Conservation (phyloP, 1,140 invertebrate genomes). For the Euura saliciscinereae region DNA sequence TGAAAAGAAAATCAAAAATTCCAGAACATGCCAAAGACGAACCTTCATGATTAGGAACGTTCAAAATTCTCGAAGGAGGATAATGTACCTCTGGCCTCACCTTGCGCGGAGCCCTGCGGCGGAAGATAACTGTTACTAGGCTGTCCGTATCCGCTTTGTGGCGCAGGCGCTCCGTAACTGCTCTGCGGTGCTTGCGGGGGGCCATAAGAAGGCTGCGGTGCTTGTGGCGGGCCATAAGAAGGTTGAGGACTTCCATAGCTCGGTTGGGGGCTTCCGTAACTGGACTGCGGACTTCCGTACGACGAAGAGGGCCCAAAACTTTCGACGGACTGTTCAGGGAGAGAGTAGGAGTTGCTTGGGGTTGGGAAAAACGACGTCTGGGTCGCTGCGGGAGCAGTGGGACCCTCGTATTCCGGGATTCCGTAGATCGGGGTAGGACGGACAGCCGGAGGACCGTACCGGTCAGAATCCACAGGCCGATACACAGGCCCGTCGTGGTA, state of each 20-base stretch:
- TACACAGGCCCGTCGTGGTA: slow-evolving; percentile 44
- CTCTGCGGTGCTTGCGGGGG: slow-evolving; percentile 33
- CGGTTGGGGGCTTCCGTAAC: neutral
- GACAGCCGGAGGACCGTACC: slow-evolving; percentile 23
- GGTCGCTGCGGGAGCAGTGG: slow-evolving; percentile 14
- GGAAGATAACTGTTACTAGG: slow-evolving; percentile 55
- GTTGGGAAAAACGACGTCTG: slow-evolving; percentile 21
- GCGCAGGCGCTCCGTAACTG: slow-evolving; percentile 53
- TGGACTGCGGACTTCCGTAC: neutral
- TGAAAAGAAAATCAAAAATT: slow-evolving; percentile 13
- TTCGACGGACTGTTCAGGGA: slow-evolving; percentile 25
- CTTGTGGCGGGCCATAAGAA: neutral
- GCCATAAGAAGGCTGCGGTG: slow-evolving; percentile 9
- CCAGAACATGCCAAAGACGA: neutral
- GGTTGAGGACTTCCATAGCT: neutral
- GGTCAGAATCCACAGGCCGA: slow-evolving; percentile 16
- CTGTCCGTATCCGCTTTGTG: slow-evolving; percentile 27
- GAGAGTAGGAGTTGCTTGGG: slow-evolving; percentile 33
- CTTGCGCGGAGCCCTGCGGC: slow-evolving; percentile 52
- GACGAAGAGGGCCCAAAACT: slow-evolving; percentile 20
- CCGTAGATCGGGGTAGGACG: slow-evolving; percentile 20
- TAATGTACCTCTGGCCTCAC: slow-evolving; percentile 46
- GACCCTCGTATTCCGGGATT: slow-evolving; percentile 18
- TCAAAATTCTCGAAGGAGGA: slow-evolving; percentile 7
- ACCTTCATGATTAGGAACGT: neutral